Conservation (phyloP, 2,113 vertebrate species). For the Myanophis thanlyinensis region DNA sequence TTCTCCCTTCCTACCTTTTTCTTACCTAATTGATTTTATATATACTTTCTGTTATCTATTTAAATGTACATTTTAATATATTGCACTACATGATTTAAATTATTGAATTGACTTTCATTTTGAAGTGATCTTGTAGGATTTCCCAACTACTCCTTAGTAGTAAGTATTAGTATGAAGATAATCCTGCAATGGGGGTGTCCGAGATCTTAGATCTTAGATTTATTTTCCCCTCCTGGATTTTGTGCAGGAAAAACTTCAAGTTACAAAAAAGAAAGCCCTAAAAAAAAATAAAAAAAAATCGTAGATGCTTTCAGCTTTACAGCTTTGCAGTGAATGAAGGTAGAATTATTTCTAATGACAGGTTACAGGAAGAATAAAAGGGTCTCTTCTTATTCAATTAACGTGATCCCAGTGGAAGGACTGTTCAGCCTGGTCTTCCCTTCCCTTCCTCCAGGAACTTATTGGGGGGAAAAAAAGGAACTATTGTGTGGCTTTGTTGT, state of each 20-base stretch:
- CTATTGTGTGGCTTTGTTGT: neutral
- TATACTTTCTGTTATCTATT: neutral
- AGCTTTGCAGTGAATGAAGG: neutral
- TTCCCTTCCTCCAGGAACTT: neutral
- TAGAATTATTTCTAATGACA: neutral
- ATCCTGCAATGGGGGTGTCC: neutral
- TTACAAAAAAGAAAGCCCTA: neutral
- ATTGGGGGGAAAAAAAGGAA: neutral
- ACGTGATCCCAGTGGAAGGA: neutral
- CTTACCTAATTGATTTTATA: neutral
- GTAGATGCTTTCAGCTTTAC: neutral
- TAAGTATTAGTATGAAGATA: neutral
- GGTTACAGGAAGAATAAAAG: neutral
- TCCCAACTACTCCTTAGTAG: neutral
- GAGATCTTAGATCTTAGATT: neutral
- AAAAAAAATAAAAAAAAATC: no score
- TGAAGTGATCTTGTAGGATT: neutral
- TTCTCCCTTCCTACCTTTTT: neutral
- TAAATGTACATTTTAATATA: neutral
- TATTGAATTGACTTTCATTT: neutral
- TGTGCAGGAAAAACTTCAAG: neutral
- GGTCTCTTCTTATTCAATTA: neutral
- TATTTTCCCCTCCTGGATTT: neutral
- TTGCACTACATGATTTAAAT: neutral
- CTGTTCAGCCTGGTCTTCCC: neutral